Evolutionary conservation across 2,113 vertebrate species (phyloP), one percentile per base, ranked within the genome.

Genomic region (Ranitomeya imitator): DNA sequence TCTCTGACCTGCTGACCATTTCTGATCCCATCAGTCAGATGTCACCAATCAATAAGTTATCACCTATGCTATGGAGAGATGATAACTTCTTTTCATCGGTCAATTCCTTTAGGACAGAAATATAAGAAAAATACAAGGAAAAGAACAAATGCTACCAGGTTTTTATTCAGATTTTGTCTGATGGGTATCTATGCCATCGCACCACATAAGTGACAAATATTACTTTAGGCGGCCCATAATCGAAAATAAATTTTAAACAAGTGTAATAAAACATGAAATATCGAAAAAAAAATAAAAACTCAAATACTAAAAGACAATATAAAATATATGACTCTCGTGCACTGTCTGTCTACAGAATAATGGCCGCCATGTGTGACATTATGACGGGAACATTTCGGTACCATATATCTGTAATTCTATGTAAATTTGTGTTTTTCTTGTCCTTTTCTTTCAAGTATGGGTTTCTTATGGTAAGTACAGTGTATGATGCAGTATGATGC

Each of bases 401-500:
- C n/a, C 54, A 26, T 87, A 67, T 81, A 59, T 83, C 16, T 31
- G 76, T 45, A 82, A 73, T 74, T 87, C 23, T 87, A 31, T 87
- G 86, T 80, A 60, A 51, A 59, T 60, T 82, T 45, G 37, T 88
- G 86, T 88, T 67, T 88, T 88, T 81, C 76, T 82, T 82, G 86
- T 88, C 16, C 86, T 59, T 74, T 71, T 9, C 76, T 79, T 15
- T 83, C 54, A 88, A 88, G 86, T 88, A 77, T 71, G 65, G 55
- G 80, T 84, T 84, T 83, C 69, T 23, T 83, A 84, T 84, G 87
- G 80, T 88, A 84, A 83, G 87, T 88, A 88, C 65, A 65, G 26
- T 52, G 7, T 26, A n/a, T 83, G n/a, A 51, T 45, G n/a, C 52
- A n/a, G 37, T 78, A 78, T 23, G 12, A 37, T n/a, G n/a, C 52